phyloP scores from a whole-genome alignment of 2,113 vertebrate species.

The Prunella himalayana region DNA sequence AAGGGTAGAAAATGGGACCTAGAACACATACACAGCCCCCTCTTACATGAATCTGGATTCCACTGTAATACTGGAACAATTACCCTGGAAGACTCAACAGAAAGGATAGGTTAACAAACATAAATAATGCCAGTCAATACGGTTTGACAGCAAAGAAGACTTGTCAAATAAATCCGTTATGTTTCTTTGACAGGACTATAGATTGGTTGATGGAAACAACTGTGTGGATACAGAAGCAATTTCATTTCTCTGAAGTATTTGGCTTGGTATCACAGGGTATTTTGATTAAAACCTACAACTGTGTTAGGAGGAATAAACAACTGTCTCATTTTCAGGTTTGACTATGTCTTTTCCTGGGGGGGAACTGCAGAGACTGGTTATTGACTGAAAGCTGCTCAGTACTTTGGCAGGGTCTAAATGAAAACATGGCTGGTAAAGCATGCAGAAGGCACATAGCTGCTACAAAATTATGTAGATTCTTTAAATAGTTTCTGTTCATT shows the following conservation, averaged over 20 bases:
- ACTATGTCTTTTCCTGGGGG: neutral
- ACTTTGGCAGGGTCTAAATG: neutral
- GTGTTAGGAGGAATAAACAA: neutral
- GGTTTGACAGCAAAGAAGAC: neutral
- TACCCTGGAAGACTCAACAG: neutral
- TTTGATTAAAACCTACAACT: conserved; percentile 33
- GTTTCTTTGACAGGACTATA: neutral
- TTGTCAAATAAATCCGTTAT: neutral
- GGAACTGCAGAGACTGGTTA: neutral
- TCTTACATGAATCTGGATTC: neutral
- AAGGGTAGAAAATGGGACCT: neutral
- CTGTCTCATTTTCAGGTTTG: neutral
- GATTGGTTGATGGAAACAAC: neutral
- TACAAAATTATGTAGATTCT: neutral
- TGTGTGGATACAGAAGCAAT: neutral
- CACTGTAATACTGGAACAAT: neutral
- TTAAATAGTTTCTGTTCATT: neutral
- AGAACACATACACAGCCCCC: neutral
- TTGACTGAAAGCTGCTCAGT: neutral
- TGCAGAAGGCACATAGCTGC: neutral
- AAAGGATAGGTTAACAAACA: neutral
- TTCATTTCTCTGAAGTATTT: neutral
- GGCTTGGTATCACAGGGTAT: neutral
- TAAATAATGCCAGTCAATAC: neutral
- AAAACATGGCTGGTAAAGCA: neutral